Base-by-base conservation (phyloP, 1,140 invertebrate genomes). In the Bursaphelenchus mucronatus region DNA sequence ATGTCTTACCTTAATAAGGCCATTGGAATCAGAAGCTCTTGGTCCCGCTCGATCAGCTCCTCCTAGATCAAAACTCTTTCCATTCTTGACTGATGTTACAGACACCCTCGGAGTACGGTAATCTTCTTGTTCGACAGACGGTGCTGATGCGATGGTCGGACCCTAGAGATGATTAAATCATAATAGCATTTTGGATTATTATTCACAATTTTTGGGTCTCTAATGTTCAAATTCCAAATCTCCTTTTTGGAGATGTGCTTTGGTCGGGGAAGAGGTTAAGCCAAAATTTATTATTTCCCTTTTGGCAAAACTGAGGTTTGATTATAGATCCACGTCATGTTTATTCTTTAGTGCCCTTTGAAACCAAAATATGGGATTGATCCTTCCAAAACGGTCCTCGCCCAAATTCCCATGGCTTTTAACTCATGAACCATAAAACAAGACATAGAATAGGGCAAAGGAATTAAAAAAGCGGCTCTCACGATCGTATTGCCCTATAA, bases 81-180 rank as follows among this genome's bases (percentile, higher is more conserved):
- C 76, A 47, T 52, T 78, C 62, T 80, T 75, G n/a, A 80, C 74
- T 15, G 67, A 65, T 21, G 54, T 51, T 41, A 79, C 70, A 6
- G 79, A 76, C 11, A 76, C 76, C 59, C 70, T 59, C 4, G 79
- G 76, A n/a, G 79, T 79, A 19, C 79, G 66, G 51, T 79, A 81
- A 55, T 81, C 79, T 57, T 81, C 76, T 63, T 82, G 76, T 51
- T 79, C 76, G 7, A 79, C 79, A 40, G 72, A 76, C 17, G 76
- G 76, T 13, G 76, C 76, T 8, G 79, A 81, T 8, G 73, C 76
- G 19, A 79, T 71, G 46, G 76, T 79, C 6, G 76, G 76, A 17
- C 76, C 76, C 76, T 78, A 9, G 49, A 71, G 59, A 21, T 57
- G 17, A 51, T n/a, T 46, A 46, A 59, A 68, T 21, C 8, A 10